Evolutionary conservation across 37 sponge, comb jelly and placozoan species (phyloP).

Genomic region (Hormiphora californensis): DNA sequence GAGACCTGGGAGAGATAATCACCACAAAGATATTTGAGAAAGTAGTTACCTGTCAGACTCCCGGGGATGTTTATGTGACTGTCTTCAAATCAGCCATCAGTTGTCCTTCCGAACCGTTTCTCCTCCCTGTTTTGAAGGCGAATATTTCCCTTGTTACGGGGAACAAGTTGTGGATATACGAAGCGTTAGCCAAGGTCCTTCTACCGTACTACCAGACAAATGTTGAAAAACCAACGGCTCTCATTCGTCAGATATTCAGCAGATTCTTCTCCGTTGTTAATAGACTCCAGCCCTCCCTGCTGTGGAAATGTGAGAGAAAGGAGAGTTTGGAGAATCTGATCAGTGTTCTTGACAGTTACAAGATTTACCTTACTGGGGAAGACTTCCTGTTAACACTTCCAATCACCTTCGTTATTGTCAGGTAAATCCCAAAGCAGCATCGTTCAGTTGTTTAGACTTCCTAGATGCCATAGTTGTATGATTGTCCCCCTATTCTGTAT

Average conservation of each 20-base stretch:
- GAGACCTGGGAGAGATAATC: background rate
- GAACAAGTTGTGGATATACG: conserved; percentile 18
- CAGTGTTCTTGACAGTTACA: conserved; percentile 51
- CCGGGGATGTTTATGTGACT: background rate
- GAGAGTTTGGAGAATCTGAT: conserved; percentile 29
- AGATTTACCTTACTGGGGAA: conserved; percentile 32
- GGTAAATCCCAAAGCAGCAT: background rate
- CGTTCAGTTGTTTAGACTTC: background rate
- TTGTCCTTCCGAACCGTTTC: background rate
- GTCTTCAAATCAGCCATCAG: background rate
- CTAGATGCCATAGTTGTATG: too few relatives aligned
- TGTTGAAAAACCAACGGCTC: conserved; percentile 14
- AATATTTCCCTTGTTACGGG: background rate
- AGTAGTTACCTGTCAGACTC: background rate
- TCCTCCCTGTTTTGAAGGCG: background rate
- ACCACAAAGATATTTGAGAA: background rate
- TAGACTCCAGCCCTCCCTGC: background rate
- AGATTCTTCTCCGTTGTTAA: conserved; percentile 32
- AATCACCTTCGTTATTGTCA: conserved; percentile 2
- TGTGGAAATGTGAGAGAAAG: background rate
- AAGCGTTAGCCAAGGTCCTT: conserved; percentile 35
- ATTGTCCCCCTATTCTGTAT: too few relatives aligned
- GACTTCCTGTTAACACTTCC: background rate
- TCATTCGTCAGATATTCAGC: background rate
- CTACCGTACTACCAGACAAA: background rate